A percentile compares a stretch with the other conserved stretches of the same genome.
Conservation (phyloP, 2,797 vertebrate species). For the Manis crassicaudata region DNA sequence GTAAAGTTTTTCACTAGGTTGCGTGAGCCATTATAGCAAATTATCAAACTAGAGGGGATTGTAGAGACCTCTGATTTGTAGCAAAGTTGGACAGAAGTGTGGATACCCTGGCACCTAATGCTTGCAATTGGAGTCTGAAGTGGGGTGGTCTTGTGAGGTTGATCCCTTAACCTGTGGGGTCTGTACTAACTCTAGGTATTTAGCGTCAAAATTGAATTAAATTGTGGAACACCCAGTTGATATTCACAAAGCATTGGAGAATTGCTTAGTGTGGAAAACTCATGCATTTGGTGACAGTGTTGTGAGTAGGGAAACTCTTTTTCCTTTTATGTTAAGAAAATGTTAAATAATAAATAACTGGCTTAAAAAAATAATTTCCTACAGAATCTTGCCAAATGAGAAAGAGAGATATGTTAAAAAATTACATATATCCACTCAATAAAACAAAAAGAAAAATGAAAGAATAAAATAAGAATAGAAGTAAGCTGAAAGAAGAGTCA, state of each 20-base stretch:
- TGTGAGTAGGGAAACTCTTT: neutral
- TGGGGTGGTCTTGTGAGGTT: neutral
- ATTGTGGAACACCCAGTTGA: neutral
- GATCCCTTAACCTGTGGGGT: neutral
- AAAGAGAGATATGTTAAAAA: neutral
- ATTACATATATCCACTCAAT: neutral
- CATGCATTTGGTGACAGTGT: neutral
- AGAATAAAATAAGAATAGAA: neutral
- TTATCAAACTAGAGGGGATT: neutral
- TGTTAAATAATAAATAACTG: neutral
- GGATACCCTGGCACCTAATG: neutral
- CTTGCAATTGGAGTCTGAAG: neutral
- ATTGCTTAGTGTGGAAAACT: neutral
- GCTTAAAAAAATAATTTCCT: neutral
- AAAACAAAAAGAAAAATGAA: neutral
- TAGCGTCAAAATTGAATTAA: neutral
- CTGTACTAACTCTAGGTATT: neutral
- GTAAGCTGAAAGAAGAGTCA: neutral
- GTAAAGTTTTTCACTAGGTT: neutral
- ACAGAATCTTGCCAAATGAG: conserved; percentile 6
- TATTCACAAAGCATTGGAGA: neutral
- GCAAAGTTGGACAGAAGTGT: neutral
- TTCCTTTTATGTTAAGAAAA: neutral
- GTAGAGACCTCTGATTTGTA: neutral
- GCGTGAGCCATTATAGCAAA: neutral